Evolutionary conservation across 1,140 invertebrate genomes (phyloP).

Genomic region (Drosophila parvula): DNA sequence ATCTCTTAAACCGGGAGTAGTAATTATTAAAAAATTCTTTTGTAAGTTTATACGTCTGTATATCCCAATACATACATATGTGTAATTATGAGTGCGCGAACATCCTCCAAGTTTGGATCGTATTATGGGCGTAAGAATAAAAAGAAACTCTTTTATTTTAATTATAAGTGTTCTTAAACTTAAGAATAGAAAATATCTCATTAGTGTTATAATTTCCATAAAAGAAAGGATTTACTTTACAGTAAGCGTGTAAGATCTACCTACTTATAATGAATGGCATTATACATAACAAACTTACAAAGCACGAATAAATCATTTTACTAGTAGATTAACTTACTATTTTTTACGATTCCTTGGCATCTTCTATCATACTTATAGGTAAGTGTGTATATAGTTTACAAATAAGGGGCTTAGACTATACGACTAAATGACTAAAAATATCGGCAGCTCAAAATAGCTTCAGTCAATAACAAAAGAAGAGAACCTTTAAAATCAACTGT

Average conservation of each 20-base stretch:
- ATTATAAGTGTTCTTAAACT: slow-evolving; percentile 48
- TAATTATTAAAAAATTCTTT: slow-evolving; percentile 23
- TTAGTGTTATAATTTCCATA: slow-evolving; percentile 48
- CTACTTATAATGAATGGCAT: slow-evolving; percentile 57
- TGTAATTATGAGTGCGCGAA: slow-evolving; percentile 30
- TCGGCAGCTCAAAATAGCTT: too few relatives aligned
- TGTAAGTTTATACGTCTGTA: slow-evolving; percentile 32
- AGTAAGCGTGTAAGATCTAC: slow-evolving; percentile 47
- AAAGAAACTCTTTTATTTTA: slow-evolving; percentile 51
- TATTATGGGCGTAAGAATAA: slow-evolving; percentile 22
- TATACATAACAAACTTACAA: slow-evolving; percentile 58
- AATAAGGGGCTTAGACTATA: background rate
- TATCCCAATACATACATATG: slow-evolving; percentile 15
- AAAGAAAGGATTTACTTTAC: slow-evolving; percentile 47
- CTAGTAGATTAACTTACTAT: slow-evolving; percentile 49
- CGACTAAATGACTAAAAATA: too few relatives aligned
- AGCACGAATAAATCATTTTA: slow-evolving; percentile 62
- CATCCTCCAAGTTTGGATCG: slow-evolving; percentile 19
- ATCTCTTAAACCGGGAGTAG: slow-evolving; percentile 28
- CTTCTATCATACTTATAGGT: background rate
- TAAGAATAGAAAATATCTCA: slow-evolving; percentile 54
- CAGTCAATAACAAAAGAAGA: too few relatives aligned
- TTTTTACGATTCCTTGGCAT: background rate
- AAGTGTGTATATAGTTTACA: background rate
- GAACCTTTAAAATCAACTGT: background rate